Evolutionary conservation across 2,113 vertebrate species (phyloP), one percentile per base, ranked within the genome.

Genomic region (Erinaceus europaeus): DNA sequence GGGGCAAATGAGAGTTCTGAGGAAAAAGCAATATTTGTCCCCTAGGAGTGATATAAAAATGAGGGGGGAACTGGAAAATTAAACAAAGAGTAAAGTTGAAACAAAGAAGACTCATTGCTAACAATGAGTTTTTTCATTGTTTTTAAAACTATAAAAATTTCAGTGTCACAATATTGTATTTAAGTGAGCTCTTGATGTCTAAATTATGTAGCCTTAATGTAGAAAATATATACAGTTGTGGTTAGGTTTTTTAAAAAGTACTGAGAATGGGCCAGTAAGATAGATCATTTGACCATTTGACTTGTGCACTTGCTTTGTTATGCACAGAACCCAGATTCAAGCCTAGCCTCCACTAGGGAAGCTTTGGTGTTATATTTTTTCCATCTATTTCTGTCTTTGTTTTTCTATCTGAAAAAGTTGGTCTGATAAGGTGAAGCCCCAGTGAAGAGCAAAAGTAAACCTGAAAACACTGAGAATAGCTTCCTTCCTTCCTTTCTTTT

Each of bases 181-280:
- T 21, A 87, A 34, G 57, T 52, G 27, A 29, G 73, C 3, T 17
- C 46, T 74, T 52, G 36, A 50, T 59, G 44, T 83, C 59, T 83
- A 61, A 34, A 50, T 68, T 29, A 80, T 4, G 27, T 25, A 71
- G 15, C 6, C 4, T 71, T 67, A 64, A 9, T 83, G 36, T 79
- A 9, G 4, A 44, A n/a, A 77, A 87, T 71, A 62, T 50, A 15
- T 25, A 44, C 42, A 23, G 71, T 67, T 71, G 32, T 20, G 14
- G 55, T 52, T 73, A 81, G 44, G 34, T 46, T 87, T 75, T 87
- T 74, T 86, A 76, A 62, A 36, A 53, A 85, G 88, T 67, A 79
- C 21, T 78, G 34, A 69, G 59, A 62, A 90, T 59, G 27, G 14
- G n/a, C n/a, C n/a, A n/a, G n/a, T n/a, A n/a, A n/a, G n/a, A n/a